Conservation (phyloP, 2,113 vertebrate genomes). For the Nicator chloris region DNA sequence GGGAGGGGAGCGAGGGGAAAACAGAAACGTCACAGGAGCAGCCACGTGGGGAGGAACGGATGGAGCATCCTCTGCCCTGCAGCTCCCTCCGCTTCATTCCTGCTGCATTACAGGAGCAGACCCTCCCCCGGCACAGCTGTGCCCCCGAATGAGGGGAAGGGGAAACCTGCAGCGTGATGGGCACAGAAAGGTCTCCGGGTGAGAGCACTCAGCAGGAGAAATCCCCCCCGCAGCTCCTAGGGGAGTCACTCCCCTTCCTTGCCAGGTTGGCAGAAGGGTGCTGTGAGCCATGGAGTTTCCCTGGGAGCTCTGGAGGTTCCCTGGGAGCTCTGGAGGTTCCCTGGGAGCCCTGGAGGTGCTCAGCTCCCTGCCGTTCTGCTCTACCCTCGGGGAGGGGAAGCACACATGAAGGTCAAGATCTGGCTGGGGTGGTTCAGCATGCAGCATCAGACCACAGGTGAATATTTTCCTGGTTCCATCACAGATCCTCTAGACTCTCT, state of each 20-base stretch:
- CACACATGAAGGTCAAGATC: not conserved
- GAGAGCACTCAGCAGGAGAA: not conserved
- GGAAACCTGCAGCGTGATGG: not conserved
- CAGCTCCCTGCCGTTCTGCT: not conserved
- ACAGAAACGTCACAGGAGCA: not conserved
- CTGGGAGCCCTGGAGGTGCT: not conserved
- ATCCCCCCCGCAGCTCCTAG: not conserved
- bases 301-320: no score
- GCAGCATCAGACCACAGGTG: not conserved
- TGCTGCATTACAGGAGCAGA: not conserved
- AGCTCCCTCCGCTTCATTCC: not conserved
- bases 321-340: no score
- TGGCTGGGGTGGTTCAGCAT: not conserved
- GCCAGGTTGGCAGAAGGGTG: not conserved
- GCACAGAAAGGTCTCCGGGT: not conserved
- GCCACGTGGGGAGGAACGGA: not conserved
- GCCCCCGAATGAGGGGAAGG: no score
- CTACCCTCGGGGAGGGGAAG: not conserved
- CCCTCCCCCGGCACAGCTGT: not conserved
- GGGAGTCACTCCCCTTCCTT: not conserved
- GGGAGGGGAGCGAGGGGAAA: not conserved
- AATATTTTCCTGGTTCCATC: not conserved
- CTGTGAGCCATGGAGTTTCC: no score
- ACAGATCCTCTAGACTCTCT: not conserved
- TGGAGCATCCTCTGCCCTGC: not conserved